These are phyloP conservation scores for Thermophis baileyi DNA, from an alignment of 2,113 vertebrate genomes.

Conservation along the genomic window DNA sequence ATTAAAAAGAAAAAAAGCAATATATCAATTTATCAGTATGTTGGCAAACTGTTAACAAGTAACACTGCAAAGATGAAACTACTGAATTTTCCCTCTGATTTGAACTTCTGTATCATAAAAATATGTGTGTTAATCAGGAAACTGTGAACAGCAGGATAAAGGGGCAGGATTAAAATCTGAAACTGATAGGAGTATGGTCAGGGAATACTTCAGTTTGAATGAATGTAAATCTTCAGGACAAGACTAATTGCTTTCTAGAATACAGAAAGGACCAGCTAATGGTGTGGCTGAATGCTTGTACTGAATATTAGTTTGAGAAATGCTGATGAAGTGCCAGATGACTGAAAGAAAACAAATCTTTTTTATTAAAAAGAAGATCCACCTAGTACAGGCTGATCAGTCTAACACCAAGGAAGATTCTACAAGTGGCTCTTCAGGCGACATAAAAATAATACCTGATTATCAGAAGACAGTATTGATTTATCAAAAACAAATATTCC, in stretches of 20 bases:
- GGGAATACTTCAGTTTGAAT: not conserved
- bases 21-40: not conserved
- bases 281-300: not conserved
- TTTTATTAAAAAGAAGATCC: not conserved
- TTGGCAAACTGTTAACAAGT: not conserved
- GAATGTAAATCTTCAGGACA: not conserved
- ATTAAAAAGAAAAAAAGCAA: not conserved
- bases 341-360: not conserved
- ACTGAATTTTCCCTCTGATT: not conserved
- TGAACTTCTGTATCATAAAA: not conserved
- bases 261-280: not conserved
- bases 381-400: not conserved
- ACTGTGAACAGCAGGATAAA: not conserved
- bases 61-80: not conserved
- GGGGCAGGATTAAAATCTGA: not conserved
- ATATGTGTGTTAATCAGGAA: not conserved
- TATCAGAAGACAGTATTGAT: not conserved
- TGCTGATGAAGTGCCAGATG: not conserved
- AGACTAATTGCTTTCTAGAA: not conserved
- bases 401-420: not conserved
- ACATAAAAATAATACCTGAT: not conserved
- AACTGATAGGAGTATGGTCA: not conserved
- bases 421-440: not conserved
- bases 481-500: not conserved
- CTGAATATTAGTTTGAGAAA: not conserved